A percentile compares a stretch with the other conserved stretches of the same genome.
Conservation (phyloP, 2,888 invertebrate species). For the Acronicta aceris region DNA sequence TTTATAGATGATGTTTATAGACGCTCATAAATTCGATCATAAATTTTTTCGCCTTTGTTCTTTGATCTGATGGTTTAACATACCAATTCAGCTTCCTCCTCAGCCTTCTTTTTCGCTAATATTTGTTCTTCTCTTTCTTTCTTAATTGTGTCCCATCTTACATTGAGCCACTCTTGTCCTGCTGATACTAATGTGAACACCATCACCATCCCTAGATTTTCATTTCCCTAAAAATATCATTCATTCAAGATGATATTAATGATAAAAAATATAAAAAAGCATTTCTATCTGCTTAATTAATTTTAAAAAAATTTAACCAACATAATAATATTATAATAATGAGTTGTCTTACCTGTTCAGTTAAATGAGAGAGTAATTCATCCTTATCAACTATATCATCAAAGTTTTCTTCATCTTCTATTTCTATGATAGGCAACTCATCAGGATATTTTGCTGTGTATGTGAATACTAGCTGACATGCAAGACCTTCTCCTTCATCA, state of each 20-base stretch:
- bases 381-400: slow-evolving; percentile 91
- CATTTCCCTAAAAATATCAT: slow-evolving; percentile 89
- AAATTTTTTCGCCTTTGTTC: too few species aligned
- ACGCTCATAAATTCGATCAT: too few species aligned
- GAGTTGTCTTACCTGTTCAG: slow-evolving; percentile 88
- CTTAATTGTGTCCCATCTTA: slow-evolving; percentile 94
- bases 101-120: slow-evolving; percentile 91
- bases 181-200: slow-evolving; percentile 98
- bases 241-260: background rate
- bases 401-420: slow-evolving; percentile 94
- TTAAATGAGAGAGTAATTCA: slow-evolving; percentile 91
- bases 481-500: slow-evolving; percentile 92
- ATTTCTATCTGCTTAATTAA: too few species aligned
- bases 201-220: slow-evolving; percentile 99
- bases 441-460: slow-evolving; percentile 97
- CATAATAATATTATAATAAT: background rate
- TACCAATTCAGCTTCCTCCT: slow-evolving; percentile 97
- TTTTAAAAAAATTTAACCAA: too few species aligned
- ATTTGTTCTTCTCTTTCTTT: slow-evolving; percentile 92
- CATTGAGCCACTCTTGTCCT: slow-evolving; percentile 97
- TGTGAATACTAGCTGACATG: slow-evolving; percentile 94
- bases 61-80: too few species aligned
- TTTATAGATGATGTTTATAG: too few species aligned
- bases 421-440: slow-evolving; percentile 93
- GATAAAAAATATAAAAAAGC: too few species aligned